These are phyloP conservation scores for Vidua macroura DNA, from an alignment of 2,113 vertebrate genomes.

Conservation along the genomic window DNA sequence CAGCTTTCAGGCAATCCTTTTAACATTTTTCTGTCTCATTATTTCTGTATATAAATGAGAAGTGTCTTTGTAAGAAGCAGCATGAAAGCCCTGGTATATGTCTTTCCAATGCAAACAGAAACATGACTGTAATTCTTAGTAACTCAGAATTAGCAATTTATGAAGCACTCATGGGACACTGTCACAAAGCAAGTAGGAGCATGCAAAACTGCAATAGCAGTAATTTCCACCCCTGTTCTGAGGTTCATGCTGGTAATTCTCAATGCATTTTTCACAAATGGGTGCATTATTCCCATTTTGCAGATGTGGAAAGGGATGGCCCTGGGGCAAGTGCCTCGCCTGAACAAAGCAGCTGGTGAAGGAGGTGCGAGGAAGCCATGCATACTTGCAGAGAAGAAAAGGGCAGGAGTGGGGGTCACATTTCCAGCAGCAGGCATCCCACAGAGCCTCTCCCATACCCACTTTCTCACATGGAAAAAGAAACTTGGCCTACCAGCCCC, in stretches of 20 bases:
- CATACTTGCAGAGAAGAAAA: neutral
- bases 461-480: neutral
- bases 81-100: neutral
- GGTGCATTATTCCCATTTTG: neutral
- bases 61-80: neutral
- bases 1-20: neutral
- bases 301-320: neutral
- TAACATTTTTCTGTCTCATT: neutral
- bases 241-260: neutral
- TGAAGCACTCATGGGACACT: neutral
- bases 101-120: neutral
- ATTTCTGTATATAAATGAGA: constrained; percentile 51
- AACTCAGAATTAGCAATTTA: neutral
- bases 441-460: neutral
- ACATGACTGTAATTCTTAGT: neutral
- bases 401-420: neutral
- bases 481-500: neutral
- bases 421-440: neutral
- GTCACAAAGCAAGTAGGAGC: neutral
- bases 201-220: neutral
- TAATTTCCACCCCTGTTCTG: neutral
- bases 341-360: neutral
- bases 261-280: neutral
- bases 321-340: neutral
- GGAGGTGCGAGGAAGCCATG: neutral